Evolutionary conservation across 2,797 vertebrate genomes (phyloP).

Genomic region (Distichodus sexfasciatus): DNA sequence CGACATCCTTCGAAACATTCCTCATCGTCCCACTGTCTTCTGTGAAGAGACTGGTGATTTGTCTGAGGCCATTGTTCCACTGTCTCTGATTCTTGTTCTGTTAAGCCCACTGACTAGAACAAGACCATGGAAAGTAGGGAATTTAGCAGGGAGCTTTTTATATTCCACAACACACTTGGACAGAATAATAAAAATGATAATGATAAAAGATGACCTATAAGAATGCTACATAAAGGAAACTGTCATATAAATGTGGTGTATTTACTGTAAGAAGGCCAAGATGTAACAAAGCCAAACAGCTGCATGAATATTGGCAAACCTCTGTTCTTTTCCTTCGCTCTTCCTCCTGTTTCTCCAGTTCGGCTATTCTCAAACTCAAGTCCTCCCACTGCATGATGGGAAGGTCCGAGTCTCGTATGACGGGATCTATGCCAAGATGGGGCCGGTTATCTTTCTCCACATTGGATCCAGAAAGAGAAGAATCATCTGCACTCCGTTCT

Average conservation of each 20-base stretch:
- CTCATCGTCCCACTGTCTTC: constrained; percentile 33
- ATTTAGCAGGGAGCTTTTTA: not conserved
- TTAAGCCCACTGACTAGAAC: constrained; percentile 35
- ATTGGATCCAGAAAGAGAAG: constrained; percentile 33
- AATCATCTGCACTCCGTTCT: constrained; percentile 37
- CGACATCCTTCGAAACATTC: constrained; percentile 39
- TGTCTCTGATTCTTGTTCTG: constrained; percentile 25
- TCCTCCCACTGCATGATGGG: constrained; percentile 80
- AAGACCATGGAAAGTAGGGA: not conserved
- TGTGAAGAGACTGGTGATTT: constrained; percentile 33
- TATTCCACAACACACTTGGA: too few relatives aligned
- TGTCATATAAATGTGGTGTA: not conserved
- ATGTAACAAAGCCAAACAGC: not conserved
- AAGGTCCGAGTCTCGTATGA: constrained; percentile 45
- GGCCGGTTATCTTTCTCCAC: constrained; percentile 36
- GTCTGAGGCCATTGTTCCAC: constrained; percentile 35
- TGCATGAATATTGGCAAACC: constrained; percentile 42
- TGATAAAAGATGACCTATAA: not conserved
- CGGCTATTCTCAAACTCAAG: constrained; percentile 67
- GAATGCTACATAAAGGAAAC: not conserved
- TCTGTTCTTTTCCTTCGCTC: constrained; percentile 66
- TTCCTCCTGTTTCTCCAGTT: constrained; percentile 71
- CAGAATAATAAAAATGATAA: too few relatives aligned
- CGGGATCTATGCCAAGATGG: constrained; percentile 24
- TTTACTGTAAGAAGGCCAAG: not conserved